Evolutionary conservation across 2,113 vertebrate genomes (phyloP).

Genomic region (Sorex fumeus): DNA sequence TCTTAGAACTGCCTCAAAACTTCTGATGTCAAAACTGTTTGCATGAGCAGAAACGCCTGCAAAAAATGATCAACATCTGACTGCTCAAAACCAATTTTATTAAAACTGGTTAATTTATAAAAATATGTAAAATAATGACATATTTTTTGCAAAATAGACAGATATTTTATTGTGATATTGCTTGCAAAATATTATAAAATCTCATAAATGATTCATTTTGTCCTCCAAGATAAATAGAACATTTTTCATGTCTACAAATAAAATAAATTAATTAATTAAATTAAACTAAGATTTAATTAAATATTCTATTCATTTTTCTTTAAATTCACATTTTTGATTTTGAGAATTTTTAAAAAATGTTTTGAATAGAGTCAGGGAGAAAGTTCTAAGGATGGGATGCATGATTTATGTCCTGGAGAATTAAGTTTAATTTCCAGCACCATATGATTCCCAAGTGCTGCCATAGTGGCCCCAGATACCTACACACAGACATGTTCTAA

Average conservation of each 20-base stretch:
- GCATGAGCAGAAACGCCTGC: slow-evolving; percentile 47
- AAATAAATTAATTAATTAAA: too few relatives aligned
- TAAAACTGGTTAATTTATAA: slow-evolving; percentile 1
- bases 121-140: background rate
- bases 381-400: too few relatives aligned
- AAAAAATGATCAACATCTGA: slow-evolving; percentile 47
- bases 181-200: background rate
- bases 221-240: background rate
- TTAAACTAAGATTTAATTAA: too few relatives aligned
- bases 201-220: background rate
- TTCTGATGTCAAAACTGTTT: slow-evolving; percentile 23
- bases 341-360: too few relatives aligned
- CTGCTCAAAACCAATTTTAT: slow-evolving; percentile 27
- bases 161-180: background rate
- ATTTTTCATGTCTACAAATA: background rate
- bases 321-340: too few relatives aligned
- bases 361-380: too few relatives aligned
- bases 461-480: too few relatives aligned
- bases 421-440: too few relatives aligned
- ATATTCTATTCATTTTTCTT: too few relatives aligned
- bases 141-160: background rate
- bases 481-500: too few relatives aligned
- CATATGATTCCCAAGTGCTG: too few relatives aligned
- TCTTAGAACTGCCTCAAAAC: slow-evolving; percentile 57
- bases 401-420: too few relatives aligned